Conservation (phyloP, 2,113 vertebrate genomes). For the Corydoras maculifer region DNA sequence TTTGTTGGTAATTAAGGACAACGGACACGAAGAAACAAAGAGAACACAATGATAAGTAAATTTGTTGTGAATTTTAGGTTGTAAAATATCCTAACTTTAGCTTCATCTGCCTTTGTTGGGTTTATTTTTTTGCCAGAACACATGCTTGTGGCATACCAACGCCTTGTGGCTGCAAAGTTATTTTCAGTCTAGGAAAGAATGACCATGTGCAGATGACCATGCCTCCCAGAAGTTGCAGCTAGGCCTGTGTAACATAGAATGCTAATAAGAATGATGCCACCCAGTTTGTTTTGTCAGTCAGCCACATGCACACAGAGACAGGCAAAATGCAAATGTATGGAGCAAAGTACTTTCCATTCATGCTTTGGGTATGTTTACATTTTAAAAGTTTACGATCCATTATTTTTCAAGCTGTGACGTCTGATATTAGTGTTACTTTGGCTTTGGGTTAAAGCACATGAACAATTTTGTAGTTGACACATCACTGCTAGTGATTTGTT, state of each 20-base stretch:
- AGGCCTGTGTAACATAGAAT: slow-evolving; percentile 27
- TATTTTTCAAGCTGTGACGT: no score
- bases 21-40: no score
- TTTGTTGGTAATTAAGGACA: no score
- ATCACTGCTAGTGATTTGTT: no score
- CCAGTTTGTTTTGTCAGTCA: slow-evolving; percentile 32
- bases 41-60: no score
- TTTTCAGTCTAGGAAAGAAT: slow-evolving; percentile 28
- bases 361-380: slow-evolving; percentile 12
- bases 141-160: slow-evolving; percentile 24
- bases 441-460: no score
- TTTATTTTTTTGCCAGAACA: not conserved
- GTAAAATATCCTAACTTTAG: not conserved
- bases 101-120: not conserved
- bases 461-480: no score
- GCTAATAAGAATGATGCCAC: slow-evolving; percentile 41
- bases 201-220: slow-evolving; percentile 32
- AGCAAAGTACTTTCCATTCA: not conserved
- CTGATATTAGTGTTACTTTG: not conserved
- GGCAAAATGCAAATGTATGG: slow-evolving; percentile 32
- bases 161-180: not conserved
- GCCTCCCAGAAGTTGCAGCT: not conserved
- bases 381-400: no score
- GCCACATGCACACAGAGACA: slow-evolving; percentile 24
- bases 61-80: no score